Base-by-base conservation (phyloP, 2,113 vertebrate species). In the Oncorhynchus tshawytscha region DNA sequence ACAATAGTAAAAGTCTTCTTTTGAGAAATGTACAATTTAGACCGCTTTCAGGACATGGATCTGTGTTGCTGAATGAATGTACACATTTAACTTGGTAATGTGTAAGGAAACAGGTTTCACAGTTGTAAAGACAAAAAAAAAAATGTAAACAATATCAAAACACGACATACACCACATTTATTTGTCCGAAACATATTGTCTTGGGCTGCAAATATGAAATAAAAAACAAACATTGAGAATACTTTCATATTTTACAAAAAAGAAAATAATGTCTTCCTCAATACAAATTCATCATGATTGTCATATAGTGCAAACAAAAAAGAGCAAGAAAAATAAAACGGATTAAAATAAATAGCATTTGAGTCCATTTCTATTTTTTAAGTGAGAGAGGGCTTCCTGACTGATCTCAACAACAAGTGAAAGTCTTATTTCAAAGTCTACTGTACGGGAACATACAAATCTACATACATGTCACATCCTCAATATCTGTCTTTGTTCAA, bases 161-260 rank as follows among this genome's bases (percentile, higher is more conserved):
- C 94, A 95, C 94, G 94, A 95, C 94, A 96, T 96, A 95, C 95
- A 96, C 95, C 95, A 95, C 95, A 95, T 22, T 9, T 60, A 39
- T 60, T 60, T 7, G 15, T 22, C 59, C 8, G 59, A 22, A 7
- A 45, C 39, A 62, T 11, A 5, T 22, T 9, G 4, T 62, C 59
- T 7, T 62, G 20, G n/a, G 92, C 93, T 95, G 94, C 93, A 95
- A 96, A 95, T 95, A 3, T 93, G 94, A 96, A 95, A 95, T 95
- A 3, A 27, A 3, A 94, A 94, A 95, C 94, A 95, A 39, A 39
- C 39, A 95, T 76, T 93, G 95, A 72, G 45, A 81, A 70, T 78
- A 60, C 92, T 94, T 95, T 95, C 93, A 95, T 96, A 95, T 95
- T 93, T 94, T 96, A 96, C 96, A 96, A 96, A 94, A 93, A 94